These are phyloP conservation scores for Tanypteryx hageni DNA, from an alignment of 2,888 invertebrate species.

Conservation along the genomic window DNA sequence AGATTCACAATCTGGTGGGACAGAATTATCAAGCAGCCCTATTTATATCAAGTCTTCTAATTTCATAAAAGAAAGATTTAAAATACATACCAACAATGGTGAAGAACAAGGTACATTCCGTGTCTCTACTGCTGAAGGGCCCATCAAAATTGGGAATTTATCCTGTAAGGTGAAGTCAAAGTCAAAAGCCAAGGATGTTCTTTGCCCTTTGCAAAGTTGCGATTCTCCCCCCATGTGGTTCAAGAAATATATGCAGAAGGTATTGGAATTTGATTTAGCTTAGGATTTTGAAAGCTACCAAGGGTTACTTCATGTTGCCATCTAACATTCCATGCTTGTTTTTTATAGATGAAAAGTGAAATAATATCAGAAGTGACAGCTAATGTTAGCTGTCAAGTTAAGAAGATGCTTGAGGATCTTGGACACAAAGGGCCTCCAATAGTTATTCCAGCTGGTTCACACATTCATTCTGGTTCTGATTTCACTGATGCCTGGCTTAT, in stretches of 20 bases:
- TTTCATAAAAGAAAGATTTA: conserved; percentile 24
- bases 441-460: background rate
- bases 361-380: conserved; percentile 69
- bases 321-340: conserved; percentile 24
- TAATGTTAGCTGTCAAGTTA: conserved; percentile 69
- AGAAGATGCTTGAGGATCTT: conserved; percentile 66
- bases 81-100: background rate
- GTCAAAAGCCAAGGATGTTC: background rate
- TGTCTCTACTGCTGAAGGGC: background rate
- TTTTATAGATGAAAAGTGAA: conserved; percentile 70
- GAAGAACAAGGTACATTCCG: conserved; percentile 20
- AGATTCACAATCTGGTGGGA: conserved; percentile 64
- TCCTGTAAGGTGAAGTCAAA: conserved; percentile 38
- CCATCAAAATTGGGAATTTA: background rate
- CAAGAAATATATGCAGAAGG: conserved; percentile 73
- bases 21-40: conserved; percentile 57
- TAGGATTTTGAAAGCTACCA: background rate
- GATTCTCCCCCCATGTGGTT: conserved; percentile 73
- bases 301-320: background rate
- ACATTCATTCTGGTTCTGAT: conserved; percentile 27
- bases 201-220: conserved; percentile 66
- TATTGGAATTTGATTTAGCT: conserved; percentile 66
- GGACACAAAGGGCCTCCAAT: background rate
- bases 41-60: conserved; percentile 14
- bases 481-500: conserved; percentile 62